Evolutionary conservation across 35 echinoderm and acorn worm genomes (phyloP).

Genomic region (Nesometra sesokonis): DNA sequence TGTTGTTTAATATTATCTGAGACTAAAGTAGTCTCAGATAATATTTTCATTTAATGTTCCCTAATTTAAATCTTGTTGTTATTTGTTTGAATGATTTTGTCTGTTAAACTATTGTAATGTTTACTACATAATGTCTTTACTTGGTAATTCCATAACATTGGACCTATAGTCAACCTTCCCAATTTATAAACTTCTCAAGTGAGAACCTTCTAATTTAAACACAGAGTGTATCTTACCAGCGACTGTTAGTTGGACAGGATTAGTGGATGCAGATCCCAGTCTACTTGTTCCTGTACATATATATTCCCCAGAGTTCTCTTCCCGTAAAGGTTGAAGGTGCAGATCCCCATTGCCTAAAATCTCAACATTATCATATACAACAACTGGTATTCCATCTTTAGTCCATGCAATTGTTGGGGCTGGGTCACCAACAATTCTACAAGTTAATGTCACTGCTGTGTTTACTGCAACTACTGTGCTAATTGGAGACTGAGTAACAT

Average conservation of each 20-base stretch:
- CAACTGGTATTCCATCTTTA: conserved; percentile 14
- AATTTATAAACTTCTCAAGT: no score
- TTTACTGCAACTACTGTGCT: conserved; percentile 45
- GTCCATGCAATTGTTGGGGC: conserved; percentile 45
- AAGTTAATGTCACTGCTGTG: conserved; percentile 33
- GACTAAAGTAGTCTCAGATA: no score
- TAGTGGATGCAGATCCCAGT: conserved; percentile 43
- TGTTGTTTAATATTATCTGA: no score
- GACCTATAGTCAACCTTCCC: no score
- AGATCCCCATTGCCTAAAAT: conserved; percentile 41
- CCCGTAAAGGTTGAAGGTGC: conserved; percentile 24
- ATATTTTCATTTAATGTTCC: no score
- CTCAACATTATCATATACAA: conserved; percentile 8
- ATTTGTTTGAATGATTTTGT: no score
- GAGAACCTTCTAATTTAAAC: background rate
- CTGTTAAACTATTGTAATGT: no score
- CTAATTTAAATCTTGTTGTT: no score
- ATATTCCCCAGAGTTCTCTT: conserved; percentile 51
- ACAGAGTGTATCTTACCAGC: conserved; percentile 48
- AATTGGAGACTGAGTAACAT: conserved; percentile 52
- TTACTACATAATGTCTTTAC: no score
- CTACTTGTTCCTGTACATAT: conserved; percentile 68
- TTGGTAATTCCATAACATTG: no score
- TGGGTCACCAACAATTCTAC: conserved; percentile 80
- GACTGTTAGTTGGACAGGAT: conserved; percentile 33